Conservation (phyloP, 2,113 vertebrate genomes). For the Apus apus region DNA sequence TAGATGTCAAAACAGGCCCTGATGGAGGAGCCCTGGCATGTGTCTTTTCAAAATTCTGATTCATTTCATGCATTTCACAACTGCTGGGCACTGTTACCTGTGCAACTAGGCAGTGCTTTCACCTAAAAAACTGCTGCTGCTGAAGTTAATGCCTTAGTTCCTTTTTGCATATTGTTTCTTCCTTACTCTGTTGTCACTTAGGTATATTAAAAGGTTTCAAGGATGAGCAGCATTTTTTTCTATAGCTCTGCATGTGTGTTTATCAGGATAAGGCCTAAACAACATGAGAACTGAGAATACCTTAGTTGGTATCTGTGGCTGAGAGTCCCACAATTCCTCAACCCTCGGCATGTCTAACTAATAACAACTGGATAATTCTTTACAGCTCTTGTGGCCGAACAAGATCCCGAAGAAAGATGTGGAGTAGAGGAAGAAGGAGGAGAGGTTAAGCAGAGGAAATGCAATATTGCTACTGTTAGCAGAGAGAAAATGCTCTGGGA, state of each 20-base stretch:
- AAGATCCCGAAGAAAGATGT: neutral
- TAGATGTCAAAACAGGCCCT: neutral
- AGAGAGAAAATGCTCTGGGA: neutral
- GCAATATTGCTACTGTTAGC: neutral
- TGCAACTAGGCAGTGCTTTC: neutral
- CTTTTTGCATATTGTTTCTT: neutral
- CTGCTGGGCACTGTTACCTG: neutral
- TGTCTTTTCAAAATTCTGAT: neutral
- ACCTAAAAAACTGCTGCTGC: neutral
- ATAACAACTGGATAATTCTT: neutral
- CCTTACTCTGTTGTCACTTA: neutral
- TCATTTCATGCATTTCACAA: neutral
- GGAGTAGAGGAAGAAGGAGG: neutral
- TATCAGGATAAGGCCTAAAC: neutral
- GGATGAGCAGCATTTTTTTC: neutral
- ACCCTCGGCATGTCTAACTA: fast-evolving
- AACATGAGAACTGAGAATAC: neutral
- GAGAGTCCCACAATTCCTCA: neutral
- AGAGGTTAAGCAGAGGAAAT: neutral
- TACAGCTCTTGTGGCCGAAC: neutral
- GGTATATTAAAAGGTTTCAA: neutral
- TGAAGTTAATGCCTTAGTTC: neutral
- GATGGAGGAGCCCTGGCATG: fast-evolving
- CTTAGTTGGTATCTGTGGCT: neutral
- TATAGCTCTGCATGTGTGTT: neutral